These are phyloP conservation scores for Siniperca knerii DNA, from an alignment of 2,113 vertebrate species.

Conservation along the genomic window DNA sequence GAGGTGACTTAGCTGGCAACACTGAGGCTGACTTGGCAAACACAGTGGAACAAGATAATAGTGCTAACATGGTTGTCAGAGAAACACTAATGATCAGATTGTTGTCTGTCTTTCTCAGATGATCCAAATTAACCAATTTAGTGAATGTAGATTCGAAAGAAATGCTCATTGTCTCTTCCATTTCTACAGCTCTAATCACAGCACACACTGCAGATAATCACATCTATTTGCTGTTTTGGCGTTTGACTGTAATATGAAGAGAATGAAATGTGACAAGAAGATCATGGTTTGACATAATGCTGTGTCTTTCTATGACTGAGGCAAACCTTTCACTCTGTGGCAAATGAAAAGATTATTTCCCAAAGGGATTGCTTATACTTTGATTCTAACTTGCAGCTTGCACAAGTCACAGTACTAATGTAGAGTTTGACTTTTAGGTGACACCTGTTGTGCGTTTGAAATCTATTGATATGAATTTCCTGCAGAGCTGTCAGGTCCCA, in stretches of 20 bases:
- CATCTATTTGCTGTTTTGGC: neutral
- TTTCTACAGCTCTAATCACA: neutral
- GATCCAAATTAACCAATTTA: neutral
- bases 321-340: neutral
- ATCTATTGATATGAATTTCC: neutral
- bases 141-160: neutral
- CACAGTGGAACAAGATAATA: neutral
- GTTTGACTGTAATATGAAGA: neutral
- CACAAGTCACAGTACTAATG: neutral
- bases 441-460: neutral
- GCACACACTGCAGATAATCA: neutral
- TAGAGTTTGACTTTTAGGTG: neutral
- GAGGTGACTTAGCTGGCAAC: neutral
- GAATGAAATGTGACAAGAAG: neutral
- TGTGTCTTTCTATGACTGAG: neutral
- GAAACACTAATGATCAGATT: neutral
- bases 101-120: neutral
- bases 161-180: neutral
- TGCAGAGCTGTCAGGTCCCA: constrained; percentile 5
- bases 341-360: neutral
- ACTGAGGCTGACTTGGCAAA: neutral
- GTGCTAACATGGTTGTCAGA: neutral
- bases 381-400: neutral
- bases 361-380: neutral
- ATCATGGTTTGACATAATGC: neutral